Base-by-base conservation (phyloP, 2,113 vertebrate genomes). In the Microtus pennsylvanicus region DNA sequence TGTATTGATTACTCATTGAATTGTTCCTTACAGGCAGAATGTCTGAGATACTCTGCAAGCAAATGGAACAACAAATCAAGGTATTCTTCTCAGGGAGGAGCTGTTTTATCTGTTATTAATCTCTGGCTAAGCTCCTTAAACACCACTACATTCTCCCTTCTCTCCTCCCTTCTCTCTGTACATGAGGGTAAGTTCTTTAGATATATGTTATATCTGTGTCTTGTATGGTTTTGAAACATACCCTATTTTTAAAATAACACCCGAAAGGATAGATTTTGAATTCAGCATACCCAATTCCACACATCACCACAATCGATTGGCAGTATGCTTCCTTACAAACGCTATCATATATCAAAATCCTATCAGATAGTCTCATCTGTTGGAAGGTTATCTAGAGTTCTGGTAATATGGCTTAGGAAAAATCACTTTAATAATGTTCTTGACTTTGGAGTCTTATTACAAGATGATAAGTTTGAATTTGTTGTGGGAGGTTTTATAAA, bases 11-110 rank as follows among this genome's bases (percentile, higher is more conserved):
- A 61, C 76, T 90, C 93, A 35, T 94, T 95, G 76, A 97, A 90
- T 21, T 95, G 21, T 90, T 97, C 33, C 61, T 97, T 97, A 93
- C 70, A 26, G 26, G 67, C 13, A 93, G 61, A 93, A 92, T 77
- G 77, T 92, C 87, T 98, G 63, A 95, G 97, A 98, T 69, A 58
- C 61, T 96, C 97, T 98, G 98, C 78, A 93, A 90, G 17, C 38
- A 95, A 95, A 69, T 87, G 28, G 28, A 94, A 65, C 47, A 91
- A 87, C 61, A 97, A 92, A 89, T 94, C 77, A 94, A 90, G 35
- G n/a, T 55, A 1, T 87, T 69, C 83, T 87, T 97, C n/a, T 22
- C 76, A 91, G 50, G 80, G 77, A 86, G 94, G 42, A 80, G 78
- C 82, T 21, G 21, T 94, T 96, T 52, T n/a, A 47, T 83, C 70